These are phyloP conservation scores for Coleophora flavipennella DNA, from an alignment of 2,888 invertebrate species.

Conservation along the genomic window DNA sequence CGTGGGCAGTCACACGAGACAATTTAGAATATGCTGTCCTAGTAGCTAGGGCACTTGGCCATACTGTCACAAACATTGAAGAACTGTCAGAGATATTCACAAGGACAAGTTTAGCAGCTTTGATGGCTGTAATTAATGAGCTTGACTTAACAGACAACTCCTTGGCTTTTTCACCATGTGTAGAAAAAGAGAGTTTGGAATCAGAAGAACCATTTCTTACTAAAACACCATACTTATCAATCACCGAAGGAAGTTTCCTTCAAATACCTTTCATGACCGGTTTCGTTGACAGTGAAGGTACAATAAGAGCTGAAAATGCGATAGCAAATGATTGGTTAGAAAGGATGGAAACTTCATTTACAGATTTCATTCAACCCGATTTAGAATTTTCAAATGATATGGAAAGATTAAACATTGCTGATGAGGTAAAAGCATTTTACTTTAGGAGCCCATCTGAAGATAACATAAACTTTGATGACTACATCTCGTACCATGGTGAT, in stretches of 20 bases:
- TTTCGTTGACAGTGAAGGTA: slow-evolving; percentile 56
- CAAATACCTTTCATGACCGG: slow-evolving; percentile 50
- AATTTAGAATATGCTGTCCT: slow-evolving; percentile 44
- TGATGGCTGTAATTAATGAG: slow-evolving; percentile 53
- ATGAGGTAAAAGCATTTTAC: slow-evolving; percentile 37
- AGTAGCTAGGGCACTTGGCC: slow-evolving; percentile 52
- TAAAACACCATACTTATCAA: slow-evolving; percentile 40
- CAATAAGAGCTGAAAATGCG: slow-evolving; percentile 43
- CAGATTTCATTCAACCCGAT: slow-evolving; percentile 49
- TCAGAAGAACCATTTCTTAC: slow-evolving; percentile 33
- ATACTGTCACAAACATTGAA: slow-evolving; percentile 32
- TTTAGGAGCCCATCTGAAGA: slow-evolving; percentile 30
- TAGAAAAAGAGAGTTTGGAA: slow-evolving; percentile 38
- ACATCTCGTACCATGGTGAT: slow-evolving; percentile 49
- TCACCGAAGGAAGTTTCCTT: slow-evolving; percentile 32
- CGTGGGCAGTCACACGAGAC: slow-evolving; percentile 58
- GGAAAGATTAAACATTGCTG: slow-evolving; percentile 23
- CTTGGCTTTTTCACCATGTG: slow-evolving; percentile 53
- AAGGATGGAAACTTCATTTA: slow-evolving; percentile 44
- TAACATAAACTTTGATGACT: slow-evolving; percentile 24
- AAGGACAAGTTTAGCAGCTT: slow-evolving; percentile 39
- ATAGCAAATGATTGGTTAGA: slow-evolving; percentile 38
- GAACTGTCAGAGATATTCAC: slow-evolving; percentile 40
- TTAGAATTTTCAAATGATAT: slow-evolving; percentile 33
- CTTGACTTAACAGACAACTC: slow-evolving; percentile 52